Evolutionary conservation across 2,113 vertebrate genomes (phyloP).

Genomic region (Thermophis baileyi): DNA sequence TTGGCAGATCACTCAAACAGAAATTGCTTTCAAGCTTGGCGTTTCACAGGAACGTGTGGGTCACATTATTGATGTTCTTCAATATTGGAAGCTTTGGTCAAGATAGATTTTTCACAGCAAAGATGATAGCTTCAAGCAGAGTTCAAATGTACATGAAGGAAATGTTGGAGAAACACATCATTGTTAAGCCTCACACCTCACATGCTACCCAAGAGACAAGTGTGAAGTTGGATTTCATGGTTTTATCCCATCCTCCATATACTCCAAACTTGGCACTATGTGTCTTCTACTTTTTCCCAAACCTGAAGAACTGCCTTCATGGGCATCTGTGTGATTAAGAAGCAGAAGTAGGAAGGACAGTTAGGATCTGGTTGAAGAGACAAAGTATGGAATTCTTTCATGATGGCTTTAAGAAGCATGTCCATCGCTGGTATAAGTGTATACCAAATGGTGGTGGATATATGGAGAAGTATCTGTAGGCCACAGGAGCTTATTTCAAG

Average conservation of each 20-base stretch:
- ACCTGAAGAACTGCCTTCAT: background rate
- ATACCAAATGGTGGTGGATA: background rate
- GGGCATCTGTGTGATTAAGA: background rate
- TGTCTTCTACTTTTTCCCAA: background rate
- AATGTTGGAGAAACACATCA: background rate
- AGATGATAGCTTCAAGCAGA: background rate
- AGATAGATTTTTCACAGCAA: background rate
- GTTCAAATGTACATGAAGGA: background rate
- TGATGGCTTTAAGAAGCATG: background rate
- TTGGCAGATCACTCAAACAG: background rate
- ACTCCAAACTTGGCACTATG: background rate
- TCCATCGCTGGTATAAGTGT: background rate
- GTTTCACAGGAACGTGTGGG: background rate
- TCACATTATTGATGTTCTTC: background rate
- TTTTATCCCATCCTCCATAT: background rate
- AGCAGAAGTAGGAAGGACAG: background rate
- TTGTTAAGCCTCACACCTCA: background rate
- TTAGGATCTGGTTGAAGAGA: background rate
- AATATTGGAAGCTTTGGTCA: background rate
- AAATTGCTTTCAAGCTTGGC: background rate
- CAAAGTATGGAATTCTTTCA: background rate
- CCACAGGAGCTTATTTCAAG: background rate
- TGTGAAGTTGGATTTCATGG: background rate
- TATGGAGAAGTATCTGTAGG: background rate
- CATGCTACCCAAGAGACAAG: background rate